Evolutionary conservation across 2,888 invertebrate genomes (phyloP), one percentile per base, ranked within the genome.

Genomic region (Caenorhabditis sp.): DNA sequence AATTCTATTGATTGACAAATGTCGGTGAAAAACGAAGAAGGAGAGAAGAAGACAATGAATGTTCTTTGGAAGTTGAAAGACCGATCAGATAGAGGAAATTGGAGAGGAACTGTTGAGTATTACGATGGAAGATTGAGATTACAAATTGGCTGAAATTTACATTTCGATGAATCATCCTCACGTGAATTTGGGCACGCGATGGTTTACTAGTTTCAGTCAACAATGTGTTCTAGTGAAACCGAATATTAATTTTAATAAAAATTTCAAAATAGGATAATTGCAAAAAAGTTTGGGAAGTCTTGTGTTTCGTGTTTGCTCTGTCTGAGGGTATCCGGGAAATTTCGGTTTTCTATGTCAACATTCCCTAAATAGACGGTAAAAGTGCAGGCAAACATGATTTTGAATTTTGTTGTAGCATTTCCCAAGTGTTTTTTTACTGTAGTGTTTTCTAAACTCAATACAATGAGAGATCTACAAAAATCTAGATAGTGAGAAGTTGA

Each of bases 11-110:
- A 76, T 76, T 76, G 68, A 68, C 26, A 54, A 51, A n/a, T 66
- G 3, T 28, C 38, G 75, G 66, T 47, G 35, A 66, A 64, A 59
- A 61, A 51, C 54, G 51, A 38, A 74, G 74, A 26, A 22, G 47
- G 51, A 2, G 26, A 56, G 26, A 61, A 61, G 41, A 64, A 16
- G 58, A 47, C 56, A 58, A 38, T 38, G 76, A 35, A 51, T 69
- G 68, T 69, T 77, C 69, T 77, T 69, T 77, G 76, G 41, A 64
- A 70, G 69, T 69, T 63, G 38, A 66, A 75, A 64, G 74, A 75
- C 56, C 28, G 61, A 73, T 61, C 73, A 49, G 58, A 24, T 38
- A 54, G 44, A n/a, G 41, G 26, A 69, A 38, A 56, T 41, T 24
- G 47, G 6, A 44, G 44, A 38, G 19, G 19, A 28, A 63, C 26